phyloP scores from a whole-genome alignment of 1,140 invertebrate species.

The Brachionus asplanchnoidis region DNA sequence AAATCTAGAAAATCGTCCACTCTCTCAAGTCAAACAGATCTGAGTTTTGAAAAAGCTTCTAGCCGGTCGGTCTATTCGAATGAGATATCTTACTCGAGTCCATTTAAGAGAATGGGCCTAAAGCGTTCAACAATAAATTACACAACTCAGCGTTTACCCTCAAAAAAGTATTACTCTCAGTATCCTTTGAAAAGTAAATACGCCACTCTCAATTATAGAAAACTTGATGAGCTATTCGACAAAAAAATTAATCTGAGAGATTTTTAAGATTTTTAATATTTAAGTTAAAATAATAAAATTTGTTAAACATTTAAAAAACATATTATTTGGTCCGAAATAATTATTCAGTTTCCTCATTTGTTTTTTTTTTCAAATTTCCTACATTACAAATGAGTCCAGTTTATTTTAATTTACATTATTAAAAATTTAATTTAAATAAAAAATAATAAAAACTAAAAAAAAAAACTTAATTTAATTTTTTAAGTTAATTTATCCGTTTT shows the following conservation, averaged over 20 bases:
- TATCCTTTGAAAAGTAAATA: neutral
- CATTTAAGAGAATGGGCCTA: neutral
- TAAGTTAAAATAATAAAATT: neutral
- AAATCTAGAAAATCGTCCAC: neutral
- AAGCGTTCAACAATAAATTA: neutral
- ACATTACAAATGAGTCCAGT: neutral
- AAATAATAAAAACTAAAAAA: too few relatives aligned
- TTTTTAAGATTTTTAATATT: neutral
- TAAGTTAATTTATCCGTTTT: neutral
- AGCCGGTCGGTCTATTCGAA: neutral
- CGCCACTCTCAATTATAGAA: slow-evolving; percentile 7
- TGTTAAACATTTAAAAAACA: neutral
- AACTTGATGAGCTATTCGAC: slow-evolving; percentile 3
- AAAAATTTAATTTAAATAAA: neutral
- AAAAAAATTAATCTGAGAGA: neutral
- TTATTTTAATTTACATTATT: neutral
- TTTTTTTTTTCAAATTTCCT: neutral
- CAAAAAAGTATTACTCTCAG: neutral
- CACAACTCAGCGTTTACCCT: neutral
- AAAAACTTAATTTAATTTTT: neutral
- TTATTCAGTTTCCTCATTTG: neutral
- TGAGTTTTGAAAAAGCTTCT: neutral
- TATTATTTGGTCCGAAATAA: neutral
- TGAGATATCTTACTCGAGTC: neutral
- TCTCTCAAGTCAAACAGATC: neutral